Base-by-base conservation (phyloP, 2,797 vertebrate genomes). In the Pipistrellus pygmaeus region DNA sequence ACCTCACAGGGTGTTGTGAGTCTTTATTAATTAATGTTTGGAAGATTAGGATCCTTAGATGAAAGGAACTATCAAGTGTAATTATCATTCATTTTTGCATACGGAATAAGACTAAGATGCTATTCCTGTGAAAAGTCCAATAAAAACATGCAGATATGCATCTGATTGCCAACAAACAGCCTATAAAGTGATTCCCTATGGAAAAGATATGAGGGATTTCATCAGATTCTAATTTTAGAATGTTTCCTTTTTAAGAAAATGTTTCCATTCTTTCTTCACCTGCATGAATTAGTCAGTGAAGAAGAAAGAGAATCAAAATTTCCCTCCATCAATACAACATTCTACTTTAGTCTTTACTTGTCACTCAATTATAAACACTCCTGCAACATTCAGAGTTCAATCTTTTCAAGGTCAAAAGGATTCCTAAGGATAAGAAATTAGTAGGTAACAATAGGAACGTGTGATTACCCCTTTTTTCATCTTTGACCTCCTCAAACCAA, bases 1-100 rank as follows among this genome's bases (percentile, higher is more conserved):
- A 38, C 44, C 93, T 94, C 87, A 88, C 35, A 93, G 84, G 72
- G 84, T 95, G 93, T 96, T 94, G 21, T 27, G 41, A 93, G 85
- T 89, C 88, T 88, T 72, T 91, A 91, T 75, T 97, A 96, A 96
- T 48, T 3, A 6, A 90, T 85, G 30, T 82, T 92, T 93, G 62
- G 20, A 85, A 71, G 83, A 73, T 93, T 89, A 96, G 92, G 84
- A 92, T 92, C 91, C 51, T 97, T 76, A 89, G 94, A 96, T 93
- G 94, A 93, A 97, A 97, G 97, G 93, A 69, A 27, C 1, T 88
- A 23, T 81, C 76, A 95, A 90, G 51, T 72, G 30, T 87, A 96
- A 95, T 96, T 92, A 94, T 90, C 9, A 85, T 96, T 90, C 88
- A 82, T 76, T 93, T 94, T 94, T 88, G 66, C 32, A 82, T 92